A percentile compares a stretch with the other conserved stretches of the same genome.
These are phyloP conservation scores for Otolemur crassicaudatus DNA, from an alignment of 2,797 vertebrate genomes.

Conservation along the genomic window DNA sequence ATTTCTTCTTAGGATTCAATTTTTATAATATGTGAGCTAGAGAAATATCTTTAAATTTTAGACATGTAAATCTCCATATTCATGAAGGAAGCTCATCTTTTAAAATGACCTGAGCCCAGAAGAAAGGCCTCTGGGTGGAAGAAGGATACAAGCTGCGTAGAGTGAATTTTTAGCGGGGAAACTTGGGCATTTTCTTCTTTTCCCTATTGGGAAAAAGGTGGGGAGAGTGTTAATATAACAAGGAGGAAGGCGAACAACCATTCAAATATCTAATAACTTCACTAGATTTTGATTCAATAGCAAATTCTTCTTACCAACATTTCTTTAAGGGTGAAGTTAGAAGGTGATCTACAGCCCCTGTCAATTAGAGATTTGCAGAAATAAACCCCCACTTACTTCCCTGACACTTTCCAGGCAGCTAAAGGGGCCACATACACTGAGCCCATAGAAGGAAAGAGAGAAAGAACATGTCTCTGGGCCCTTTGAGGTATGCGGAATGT, in stretches of 20 bases:
- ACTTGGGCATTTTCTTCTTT: neutral
- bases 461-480: neutral
- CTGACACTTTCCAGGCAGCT: neutral
- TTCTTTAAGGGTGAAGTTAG: slow-evolving; percentile 26
- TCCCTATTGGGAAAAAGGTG: neutral
- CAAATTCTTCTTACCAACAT: neutral
- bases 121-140: slow-evolving; percentile 44
- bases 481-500: neutral
- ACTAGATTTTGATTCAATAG: slow-evolving; percentile 33
- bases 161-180: neutral
- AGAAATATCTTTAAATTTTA: slow-evolving; percentile 27
- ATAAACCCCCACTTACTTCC: neutral
- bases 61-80: slow-evolving; percentile 22
- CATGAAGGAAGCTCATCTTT: slow-evolving; percentile 15
- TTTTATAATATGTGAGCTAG: neutral
- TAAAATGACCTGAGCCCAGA: slow-evolving; percentile 27
- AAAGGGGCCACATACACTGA: neutral
- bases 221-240: neutral
- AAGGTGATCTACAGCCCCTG: neutral
- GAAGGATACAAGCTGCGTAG: neutral
- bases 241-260: neutral
- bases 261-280: slow-evolving; percentile 4
- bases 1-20: neutral
- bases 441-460: neutral
- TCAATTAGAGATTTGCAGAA: neutral